Conservation (phyloP, 1,140 invertebrate species). For the Aporrectodea caliginosa region DNA sequence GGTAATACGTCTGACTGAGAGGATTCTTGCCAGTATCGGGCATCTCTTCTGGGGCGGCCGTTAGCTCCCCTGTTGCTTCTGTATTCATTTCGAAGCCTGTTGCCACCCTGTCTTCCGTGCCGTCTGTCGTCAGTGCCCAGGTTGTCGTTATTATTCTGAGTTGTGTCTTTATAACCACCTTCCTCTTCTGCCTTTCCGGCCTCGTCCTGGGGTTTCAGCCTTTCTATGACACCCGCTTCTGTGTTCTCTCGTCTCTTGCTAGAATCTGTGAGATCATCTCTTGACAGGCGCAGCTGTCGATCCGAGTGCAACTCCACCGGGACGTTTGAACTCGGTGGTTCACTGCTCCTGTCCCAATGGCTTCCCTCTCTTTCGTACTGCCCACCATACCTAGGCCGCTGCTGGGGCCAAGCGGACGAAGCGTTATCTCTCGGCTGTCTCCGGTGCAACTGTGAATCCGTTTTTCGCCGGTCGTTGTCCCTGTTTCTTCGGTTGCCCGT, state of each 20-base stretch:
- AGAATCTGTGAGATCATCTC: not conserved
- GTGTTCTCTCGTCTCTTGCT: not conserved
- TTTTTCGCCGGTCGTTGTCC: not conserved
- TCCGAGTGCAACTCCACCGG: not conserved
- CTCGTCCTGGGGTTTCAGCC: not conserved
- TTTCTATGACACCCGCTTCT: not conserved
- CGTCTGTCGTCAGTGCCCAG: not conserved
- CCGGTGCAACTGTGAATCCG: not conserved
- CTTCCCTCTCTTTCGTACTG: not conserved
- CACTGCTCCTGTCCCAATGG: not conserved
- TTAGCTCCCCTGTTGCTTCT: not conserved
- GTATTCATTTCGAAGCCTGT: not conserved
- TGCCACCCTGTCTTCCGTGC: not conserved
- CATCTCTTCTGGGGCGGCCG: not conserved
- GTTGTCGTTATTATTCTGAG: not conserved
- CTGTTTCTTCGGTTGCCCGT: conserved; percentile 5
- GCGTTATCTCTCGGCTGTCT: not conserved
- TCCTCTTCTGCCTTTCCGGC: too few relatives aligned
- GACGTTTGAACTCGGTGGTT: not conserved
- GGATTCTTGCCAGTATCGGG: not conserved
- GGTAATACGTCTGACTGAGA: not conserved
- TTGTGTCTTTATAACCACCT: not conserved
- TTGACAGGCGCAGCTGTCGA: not conserved
- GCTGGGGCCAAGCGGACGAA: not conserved
- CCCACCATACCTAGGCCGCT: not conserved